Percentiles rank a stretch among this genome's conserved stretches.
phyloP scores from a whole-genome alignment of 2,888 invertebrate species.

The Idaea aversata region DNA sequence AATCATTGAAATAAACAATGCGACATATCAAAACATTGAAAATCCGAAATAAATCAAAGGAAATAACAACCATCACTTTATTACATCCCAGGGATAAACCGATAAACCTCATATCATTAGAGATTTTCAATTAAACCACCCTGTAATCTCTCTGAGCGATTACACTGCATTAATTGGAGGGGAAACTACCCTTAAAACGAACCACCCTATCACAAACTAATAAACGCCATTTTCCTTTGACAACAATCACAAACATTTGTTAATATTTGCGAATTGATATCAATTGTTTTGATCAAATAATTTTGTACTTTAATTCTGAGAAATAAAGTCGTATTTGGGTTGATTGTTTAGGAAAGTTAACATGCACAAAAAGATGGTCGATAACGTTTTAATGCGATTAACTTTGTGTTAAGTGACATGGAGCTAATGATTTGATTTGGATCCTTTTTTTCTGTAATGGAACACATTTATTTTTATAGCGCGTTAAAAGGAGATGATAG shows the following conservation, averaged over 20 bases:
- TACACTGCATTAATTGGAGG: constrained; percentile 78
- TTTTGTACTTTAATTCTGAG: constrained; percentile 35
- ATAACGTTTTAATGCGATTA: constrained; percentile 74
- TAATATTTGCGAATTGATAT: constrained; percentile 68
- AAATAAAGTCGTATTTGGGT: constrained; percentile 34
- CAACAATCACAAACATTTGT: constrained; percentile 50
- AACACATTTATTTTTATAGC: constrained; percentile 16
- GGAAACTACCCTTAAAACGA: constrained; percentile 40
- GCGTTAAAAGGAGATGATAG: constrained; percentile 6
- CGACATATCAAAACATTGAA: constrained; percentile 19
- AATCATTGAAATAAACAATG: constrained; percentile 8
- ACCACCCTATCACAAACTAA: constrained; percentile 30
- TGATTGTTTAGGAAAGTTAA: constrained; percentile 36
- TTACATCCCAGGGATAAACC: constrained; percentile 23
- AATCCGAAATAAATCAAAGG: constrained; percentile 27
- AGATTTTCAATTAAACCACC: constrained; percentile 72
- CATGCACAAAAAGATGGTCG: constrained; percentile 69
- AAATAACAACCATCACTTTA: constrained; percentile 27
- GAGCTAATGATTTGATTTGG: constrained; percentile 68
- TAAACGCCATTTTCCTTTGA: constrained; percentile 42
- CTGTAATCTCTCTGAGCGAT: constrained; percentile 75
- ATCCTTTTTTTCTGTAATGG: constrained; percentile 32
- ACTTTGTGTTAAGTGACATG: constrained; percentile 69
- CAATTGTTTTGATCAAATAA: constrained; percentile 29
- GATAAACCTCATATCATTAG: constrained; percentile 44